Evolutionary conservation across 1,140 invertebrate species (phyloP).

Genomic region (Capitella teleta): DNA sequence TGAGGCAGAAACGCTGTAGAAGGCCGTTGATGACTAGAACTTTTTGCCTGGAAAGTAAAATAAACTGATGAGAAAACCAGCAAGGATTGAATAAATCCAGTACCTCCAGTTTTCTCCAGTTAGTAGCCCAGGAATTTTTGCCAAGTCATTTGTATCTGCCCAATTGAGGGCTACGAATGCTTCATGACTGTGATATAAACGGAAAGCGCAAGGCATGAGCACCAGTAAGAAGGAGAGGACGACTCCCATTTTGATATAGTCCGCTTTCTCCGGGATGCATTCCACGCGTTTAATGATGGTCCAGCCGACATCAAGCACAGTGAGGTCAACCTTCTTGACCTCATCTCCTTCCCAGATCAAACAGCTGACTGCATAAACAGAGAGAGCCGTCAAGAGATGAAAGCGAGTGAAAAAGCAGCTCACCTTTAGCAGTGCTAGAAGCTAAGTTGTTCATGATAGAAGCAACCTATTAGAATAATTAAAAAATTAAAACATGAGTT

Average conservation of each 20-base stretch:
- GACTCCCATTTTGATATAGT: constrained; percentile 55
- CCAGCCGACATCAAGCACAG: constrained; percentile 85
- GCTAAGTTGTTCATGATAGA: constrained; percentile 9
- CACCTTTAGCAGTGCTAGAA: constrained; percentile 6
- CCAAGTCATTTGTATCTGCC: not conserved
- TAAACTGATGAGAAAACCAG: not conserved
- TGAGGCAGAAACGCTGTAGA: constrained; percentile 56
- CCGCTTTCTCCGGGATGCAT: constrained; percentile 63
- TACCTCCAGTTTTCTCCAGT: constrained; percentile 8
- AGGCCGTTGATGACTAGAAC: constrained; percentile 33
- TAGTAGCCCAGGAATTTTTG: not conserved
- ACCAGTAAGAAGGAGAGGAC: constrained; percentile 28
- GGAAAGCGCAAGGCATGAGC: constrained; percentile 30
- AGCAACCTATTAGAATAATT: not conserved
- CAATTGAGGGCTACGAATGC: constrained; percentile 5
- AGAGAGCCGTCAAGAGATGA: too few relatives aligned
- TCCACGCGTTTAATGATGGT: constrained; percentile 75
- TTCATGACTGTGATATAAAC: constrained; percentile 19
- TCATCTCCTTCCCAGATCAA: constrained; percentile 88
- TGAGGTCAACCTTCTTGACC: constrained; percentile 81
- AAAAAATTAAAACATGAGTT: not conserved
- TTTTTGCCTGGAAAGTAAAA: constrained; percentile 19
- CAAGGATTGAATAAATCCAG: not conserved
- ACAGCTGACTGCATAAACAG: constrained; percentile 62
- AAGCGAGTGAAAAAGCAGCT: too few relatives aligned